Conservation (phyloP, 1,140 invertebrate genomes). For the Pogonomyrmex californicus region DNA sequence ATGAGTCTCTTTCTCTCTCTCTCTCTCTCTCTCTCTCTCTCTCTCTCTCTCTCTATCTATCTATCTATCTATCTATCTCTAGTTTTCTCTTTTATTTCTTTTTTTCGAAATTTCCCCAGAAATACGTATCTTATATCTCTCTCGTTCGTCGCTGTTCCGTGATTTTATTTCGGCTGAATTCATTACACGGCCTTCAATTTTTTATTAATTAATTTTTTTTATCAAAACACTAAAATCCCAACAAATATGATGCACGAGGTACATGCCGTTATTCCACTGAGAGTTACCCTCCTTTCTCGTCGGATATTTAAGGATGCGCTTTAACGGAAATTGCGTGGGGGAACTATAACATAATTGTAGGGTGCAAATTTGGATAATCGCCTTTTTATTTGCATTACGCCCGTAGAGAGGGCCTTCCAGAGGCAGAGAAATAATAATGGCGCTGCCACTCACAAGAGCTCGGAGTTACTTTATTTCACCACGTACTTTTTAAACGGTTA, state of each 20-base stretch:
- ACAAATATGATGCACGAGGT: background rate
- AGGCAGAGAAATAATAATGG: conserved; percentile 17
- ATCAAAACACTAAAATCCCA: background rate
- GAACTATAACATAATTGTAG: conserved; percentile 21
- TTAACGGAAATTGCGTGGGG: background rate
- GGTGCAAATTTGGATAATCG: conserved; percentile 23
- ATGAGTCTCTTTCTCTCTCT: conserved; percentile 20
- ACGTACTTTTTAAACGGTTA: conserved; percentile 49
- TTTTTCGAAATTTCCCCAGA: conserved; percentile 9
- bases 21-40: background rate
- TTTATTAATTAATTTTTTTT: background rate
- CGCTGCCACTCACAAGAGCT: conserved; percentile 27
- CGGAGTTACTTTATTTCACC: conserved; percentile 14
- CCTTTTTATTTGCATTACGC: conserved; percentile 22
- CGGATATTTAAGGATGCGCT: background rate
- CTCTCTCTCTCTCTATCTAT: background rate
- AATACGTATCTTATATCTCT: conserved; percentile 3
- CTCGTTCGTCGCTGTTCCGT: background rate
- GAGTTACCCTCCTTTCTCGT: background rate
- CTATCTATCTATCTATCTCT: background rate
- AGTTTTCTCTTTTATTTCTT: conserved; percentile 15
- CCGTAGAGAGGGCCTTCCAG: background rate
- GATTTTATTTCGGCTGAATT: conserved; percentile 7
- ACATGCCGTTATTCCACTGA: background rate
- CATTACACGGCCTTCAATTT: background rate